Percentiles rank a stretch among this genome's conserved stretches.
Evolutionary conservation across 2,888 invertebrate genomes (phyloP).

Genomic region (Dexiosoma caninum): DNA sequence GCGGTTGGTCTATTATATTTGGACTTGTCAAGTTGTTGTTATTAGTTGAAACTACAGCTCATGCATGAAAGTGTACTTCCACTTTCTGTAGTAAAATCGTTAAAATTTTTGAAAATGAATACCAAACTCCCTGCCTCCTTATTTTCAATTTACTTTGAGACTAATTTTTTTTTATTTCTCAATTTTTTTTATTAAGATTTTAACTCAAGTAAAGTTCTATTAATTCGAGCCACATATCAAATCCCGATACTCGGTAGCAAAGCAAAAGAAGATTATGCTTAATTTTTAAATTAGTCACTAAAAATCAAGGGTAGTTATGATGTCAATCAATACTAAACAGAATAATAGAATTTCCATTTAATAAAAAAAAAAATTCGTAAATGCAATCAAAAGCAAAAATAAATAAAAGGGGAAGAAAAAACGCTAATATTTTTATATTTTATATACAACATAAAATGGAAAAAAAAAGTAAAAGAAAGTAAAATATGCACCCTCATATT

Average conservation of each 20-base stretch:
- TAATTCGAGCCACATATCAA: neutral
- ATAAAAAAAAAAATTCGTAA: constrained; percentile 37
- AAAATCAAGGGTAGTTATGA: neutral
- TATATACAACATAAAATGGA: neutral
- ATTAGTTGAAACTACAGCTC: no score
- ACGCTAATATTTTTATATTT: constrained; percentile 12
- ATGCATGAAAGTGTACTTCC: no score
- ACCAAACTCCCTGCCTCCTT: no score
- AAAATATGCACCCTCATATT: constrained; percentile 45
- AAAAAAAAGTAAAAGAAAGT: neutral
- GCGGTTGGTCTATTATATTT: no score
- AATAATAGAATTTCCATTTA: constrained; percentile 29
- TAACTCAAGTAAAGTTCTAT: neutral
- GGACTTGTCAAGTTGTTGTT: no score
- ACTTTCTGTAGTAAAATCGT: no score
- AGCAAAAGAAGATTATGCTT: constrained; percentile 1
- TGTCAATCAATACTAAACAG: neutral
- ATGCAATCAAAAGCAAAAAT: neutral
- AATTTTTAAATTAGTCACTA: neutral
- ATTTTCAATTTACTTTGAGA: no score
- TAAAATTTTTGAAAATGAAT: no score
- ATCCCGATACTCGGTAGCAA: neutral
- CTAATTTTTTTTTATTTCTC: no score
- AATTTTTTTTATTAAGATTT: neutral
- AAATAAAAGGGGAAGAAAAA: neutral